Percentiles rank a stretch among this genome's conserved stretches.
Conservation (phyloP, 2,888 invertebrate species). For the Xylota sylvarum region DNA sequence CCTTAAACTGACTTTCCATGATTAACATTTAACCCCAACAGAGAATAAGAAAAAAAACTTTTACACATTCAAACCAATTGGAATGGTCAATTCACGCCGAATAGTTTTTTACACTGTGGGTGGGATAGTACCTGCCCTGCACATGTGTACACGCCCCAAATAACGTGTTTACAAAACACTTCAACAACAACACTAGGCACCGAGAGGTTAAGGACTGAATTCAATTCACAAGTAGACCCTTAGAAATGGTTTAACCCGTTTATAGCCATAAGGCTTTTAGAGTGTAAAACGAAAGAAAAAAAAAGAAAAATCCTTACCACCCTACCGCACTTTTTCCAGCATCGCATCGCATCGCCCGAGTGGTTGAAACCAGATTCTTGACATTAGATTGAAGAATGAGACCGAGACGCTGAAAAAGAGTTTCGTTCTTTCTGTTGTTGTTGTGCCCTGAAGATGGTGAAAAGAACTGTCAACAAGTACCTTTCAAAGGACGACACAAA, state of each 20-base stretch:
- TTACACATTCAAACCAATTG: constrained; percentile 34
- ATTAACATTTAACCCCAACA: constrained; percentile 22
- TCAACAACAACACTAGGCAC: constrained; percentile 43
- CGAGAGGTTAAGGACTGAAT: constrained; percentile 54
- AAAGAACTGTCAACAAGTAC: constrained; percentile 73
- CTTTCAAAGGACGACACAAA: constrained; percentile 38
- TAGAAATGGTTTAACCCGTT: constrained; percentile 70
- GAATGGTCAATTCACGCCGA: constrained; percentile 57
- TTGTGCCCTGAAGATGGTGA: constrained; percentile 46
- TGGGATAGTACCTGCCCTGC: background rate
- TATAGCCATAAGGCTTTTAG: constrained; percentile 65
- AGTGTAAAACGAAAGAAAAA: constrained; percentile 11
- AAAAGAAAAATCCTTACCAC: background rate
- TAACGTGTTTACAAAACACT: constrained; percentile 73
- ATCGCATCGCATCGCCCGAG: background rate
- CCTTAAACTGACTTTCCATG: constrained; percentile 15
- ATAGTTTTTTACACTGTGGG: constrained; percentile 28
- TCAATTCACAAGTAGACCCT: constrained; percentile 62
- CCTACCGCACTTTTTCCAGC: constrained; percentile 6
- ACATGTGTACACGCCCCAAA: constrained; percentile 38
- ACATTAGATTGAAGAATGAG: constrained; percentile 69
- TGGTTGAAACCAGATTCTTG: constrained; percentile 60
- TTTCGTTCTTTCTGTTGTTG: background rate
- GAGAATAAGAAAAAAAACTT: background rate
- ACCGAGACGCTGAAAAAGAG: constrained; percentile 21